phyloP scores from a whole-genome alignment of 2,113 vertebrate genomes.

The Ammospiza caudacuta region DNA sequence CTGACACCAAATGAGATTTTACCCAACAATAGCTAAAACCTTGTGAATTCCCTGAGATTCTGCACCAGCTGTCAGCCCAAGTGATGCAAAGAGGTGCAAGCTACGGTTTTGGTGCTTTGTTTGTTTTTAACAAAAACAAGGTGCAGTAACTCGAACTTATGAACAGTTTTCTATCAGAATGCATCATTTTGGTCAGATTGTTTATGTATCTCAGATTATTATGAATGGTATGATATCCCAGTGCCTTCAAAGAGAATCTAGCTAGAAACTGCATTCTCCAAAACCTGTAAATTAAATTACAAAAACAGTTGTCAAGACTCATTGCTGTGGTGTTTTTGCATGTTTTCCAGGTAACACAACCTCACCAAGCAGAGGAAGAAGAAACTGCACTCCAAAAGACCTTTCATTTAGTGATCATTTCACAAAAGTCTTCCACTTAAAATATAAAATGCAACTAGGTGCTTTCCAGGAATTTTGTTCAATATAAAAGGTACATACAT shows the following conservation, averaged over 20 bases:
- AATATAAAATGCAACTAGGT: not conserved
- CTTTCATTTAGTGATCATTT: not conserved
- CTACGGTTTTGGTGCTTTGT: fast-evolving
- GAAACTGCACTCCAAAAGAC: not conserved
- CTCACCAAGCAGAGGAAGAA: not conserved
- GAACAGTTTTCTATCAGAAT: not conserved
- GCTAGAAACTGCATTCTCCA: not conserved
- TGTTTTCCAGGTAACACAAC: not conserved
- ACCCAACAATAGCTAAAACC: not conserved
- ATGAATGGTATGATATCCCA: not conserved
- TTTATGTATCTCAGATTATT: not conserved
- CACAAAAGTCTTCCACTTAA: not conserved
- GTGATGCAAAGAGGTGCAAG: fast-evolving
- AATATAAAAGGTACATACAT: not conserved
- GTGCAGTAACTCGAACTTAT: not conserved
- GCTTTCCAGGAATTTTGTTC: not conserved
- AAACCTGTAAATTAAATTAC: not conserved
- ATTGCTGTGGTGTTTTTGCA: not conserved
- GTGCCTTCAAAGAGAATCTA: not conserved
- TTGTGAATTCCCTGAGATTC: not conserved
- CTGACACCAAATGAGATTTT: not conserved
- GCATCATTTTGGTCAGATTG: not conserved
- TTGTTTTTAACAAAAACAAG: not conserved
- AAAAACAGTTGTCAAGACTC: not conserved
- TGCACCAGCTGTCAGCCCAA: not conserved